Evolutionary conservation across 1,140 invertebrate species (phyloP), one percentile per base, ranked within the genome.

Genomic region (Caenorhabditis briggsae): DNA sequence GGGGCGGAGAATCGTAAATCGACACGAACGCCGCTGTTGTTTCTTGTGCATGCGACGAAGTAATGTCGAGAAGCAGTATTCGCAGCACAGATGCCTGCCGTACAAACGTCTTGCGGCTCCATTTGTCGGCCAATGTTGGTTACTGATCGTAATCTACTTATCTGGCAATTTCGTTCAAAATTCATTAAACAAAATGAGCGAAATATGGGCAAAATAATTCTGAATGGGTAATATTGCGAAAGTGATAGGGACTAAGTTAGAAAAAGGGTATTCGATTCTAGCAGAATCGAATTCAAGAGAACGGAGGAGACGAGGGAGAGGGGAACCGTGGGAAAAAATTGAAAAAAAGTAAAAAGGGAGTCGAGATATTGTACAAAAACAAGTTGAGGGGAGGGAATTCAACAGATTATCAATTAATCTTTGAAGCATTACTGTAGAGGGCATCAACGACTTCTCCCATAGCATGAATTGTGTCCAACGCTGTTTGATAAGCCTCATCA

Each of bases 401-500:
- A 78, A 78, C 5, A 43, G 23, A 23, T 78, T 14, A 70, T 70
- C 41, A 78, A 23, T 78, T 78, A 23, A 78, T 78, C 23, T 85
- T 84, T 20, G 82, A 56, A 82, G 86, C 86, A 41, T 83, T 83
- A 33, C 85, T 85, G 50, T 87, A 87, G 6, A 87, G 83, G 14
- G 86, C 86, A 46, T 87, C 86, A 25, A 87, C 86, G 33, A 87
- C 98, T 94, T 99, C 99, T 89, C 97, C 97, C 96, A 99, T 98
- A 92, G 96, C 97, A 90, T 98, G 96, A 93, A 99, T 97, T 25
- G 96, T 98, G 92, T 98, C 97, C 90, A 99, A 93, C 58, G 97
- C 96, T 90, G 96, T 96, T 94, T 97, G 96, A 91, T 98, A 99
- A 7, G 97, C 98, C 93, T 97, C 97, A 92, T 99, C 97, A 59